phyloP scores from a whole-genome alignment of 2,797 vertebrate genomes.

The Darevskia mixta region DNA sequence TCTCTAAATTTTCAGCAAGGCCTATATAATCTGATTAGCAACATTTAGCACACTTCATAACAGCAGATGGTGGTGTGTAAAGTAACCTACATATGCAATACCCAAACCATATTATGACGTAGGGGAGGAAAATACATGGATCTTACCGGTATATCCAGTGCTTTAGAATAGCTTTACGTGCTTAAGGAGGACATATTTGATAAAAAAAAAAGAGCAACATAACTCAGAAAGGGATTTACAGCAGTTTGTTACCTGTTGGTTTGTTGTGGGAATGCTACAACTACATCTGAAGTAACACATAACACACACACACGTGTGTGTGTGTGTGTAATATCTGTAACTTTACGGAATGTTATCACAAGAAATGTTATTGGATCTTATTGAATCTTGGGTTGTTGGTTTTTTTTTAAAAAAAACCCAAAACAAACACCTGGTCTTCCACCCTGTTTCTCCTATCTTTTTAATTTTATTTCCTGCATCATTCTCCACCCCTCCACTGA shows the following conservation, averaged over 20 bases:
- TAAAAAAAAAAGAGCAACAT: neutral
- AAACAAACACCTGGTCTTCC: neutral
- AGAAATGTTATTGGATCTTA: neutral
- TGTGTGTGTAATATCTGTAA: neutral
- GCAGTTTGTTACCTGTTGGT: neutral
- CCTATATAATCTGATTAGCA: neutral
- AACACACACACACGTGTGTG: neutral
- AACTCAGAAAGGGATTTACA: neutral
- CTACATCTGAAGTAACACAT: neutral
- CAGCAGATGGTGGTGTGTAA: fast-evolving
- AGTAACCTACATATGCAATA: neutral
- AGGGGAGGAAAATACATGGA: neutral
- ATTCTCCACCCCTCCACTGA: neutral
- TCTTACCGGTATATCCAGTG: neutral
- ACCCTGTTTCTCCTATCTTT: neutral
- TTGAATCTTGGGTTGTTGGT: too few relatives aligned
- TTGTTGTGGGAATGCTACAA: neutral
- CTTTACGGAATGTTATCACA: neutral
- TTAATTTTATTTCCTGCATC: neutral
- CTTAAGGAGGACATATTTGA: neutral
- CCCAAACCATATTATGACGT: neutral
- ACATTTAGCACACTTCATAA: neutral
- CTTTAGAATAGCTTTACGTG: neutral
- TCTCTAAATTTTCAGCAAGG: slow-evolving; percentile 2
- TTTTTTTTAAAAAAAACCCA: neutral